Evolutionary conservation across 2,113 vertebrate genomes (phyloP).

Genomic region (Daphoenositta chrysoptera): DNA sequence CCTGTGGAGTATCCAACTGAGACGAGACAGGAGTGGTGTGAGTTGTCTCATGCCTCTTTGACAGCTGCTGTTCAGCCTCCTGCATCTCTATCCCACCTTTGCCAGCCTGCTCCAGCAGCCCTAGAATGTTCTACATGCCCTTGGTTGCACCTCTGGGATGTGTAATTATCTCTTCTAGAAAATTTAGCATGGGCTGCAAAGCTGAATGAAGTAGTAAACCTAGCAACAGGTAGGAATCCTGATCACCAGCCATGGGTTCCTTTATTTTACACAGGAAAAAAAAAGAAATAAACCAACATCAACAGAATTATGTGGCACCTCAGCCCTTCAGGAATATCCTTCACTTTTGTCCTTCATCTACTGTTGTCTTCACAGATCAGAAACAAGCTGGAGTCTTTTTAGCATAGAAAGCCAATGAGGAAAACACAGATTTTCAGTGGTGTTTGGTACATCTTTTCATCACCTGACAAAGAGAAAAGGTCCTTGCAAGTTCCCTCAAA

Average conservation of each 20-base stretch:
- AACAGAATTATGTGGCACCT: not conserved
- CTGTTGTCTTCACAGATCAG: not conserved
- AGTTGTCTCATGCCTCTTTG: not conserved
- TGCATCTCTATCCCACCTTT: not conserved
- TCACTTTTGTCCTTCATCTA: not conserved
- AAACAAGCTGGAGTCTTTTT: not conserved
- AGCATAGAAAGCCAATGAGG: not conserved
- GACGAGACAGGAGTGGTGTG: not conserved
- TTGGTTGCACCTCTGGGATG: fast-evolving
- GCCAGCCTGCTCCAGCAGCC: not conserved
- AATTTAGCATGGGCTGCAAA: not conserved
- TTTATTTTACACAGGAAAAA: not conserved
- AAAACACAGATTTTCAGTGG: not conserved
- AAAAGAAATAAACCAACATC: not conserved
- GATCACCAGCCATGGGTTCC: not conserved
- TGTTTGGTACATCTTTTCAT: not conserved
- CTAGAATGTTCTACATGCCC: not conserved
- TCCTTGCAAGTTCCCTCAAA: not conserved
- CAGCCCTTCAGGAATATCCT: not conserved
- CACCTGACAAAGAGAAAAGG: not conserved
- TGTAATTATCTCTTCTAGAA: not conserved
- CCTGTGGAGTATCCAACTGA: not conserved
- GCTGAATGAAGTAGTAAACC: not conserved
- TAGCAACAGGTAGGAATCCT: not conserved
- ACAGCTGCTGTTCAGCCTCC: not conserved